Conservation (phyloP, 2,797 vertebrate species). For the Hippocampus kuda region DNA sequence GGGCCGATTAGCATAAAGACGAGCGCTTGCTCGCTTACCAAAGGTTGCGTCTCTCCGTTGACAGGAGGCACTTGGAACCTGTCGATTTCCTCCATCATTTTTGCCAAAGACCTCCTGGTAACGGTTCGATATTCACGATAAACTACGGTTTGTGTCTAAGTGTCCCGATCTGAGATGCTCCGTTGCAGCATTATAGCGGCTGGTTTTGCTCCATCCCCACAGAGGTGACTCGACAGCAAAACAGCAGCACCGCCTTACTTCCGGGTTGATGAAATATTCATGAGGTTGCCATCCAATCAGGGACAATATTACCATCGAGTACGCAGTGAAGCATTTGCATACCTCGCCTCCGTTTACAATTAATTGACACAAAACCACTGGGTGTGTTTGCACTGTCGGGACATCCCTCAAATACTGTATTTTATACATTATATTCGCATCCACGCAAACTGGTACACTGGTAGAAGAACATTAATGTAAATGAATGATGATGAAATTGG, state of each 20-base stretch:
- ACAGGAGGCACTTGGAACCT: slow-evolving; percentile 91
- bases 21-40: slow-evolving; percentile 70
- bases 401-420: too few relatives aligned
- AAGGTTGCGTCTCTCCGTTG: slow-evolving; percentile 86
- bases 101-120: slow-evolving; percentile 40
- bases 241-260: slow-evolving; percentile 67
- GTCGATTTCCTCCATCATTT: slow-evolving; percentile 96
- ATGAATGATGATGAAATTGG: too few relatives aligned
- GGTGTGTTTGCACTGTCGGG: background rate
- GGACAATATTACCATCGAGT: slow-evolving; percentile 15
- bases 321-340: slow-evolving; percentile 11
- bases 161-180: slow-evolving; percentile 23
- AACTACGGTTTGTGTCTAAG: slow-evolving; percentile 17
- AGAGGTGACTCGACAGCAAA: slow-evolving; percentile 84
- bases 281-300: slow-evolving; percentile 38
- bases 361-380: background rate
- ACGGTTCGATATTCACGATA: slow-evolving; percentile 19
- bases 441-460: too few relatives aligned
- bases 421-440: too few relatives aligned
- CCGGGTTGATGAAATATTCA: slow-evolving; percentile 65
- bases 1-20: slow-evolving; percentile 14
- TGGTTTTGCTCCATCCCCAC: slow-evolving; percentile 63
- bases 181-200: slow-evolving; percentile 61
- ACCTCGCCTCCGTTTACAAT: too few relatives aligned
- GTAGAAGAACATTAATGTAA: too few relatives aligned